Evolutionary conservation across 1,140 invertebrate genomes (phyloP), one percentile per base, ranked within the genome.

Genomic region (Scaptomyza pallida): DNA sequence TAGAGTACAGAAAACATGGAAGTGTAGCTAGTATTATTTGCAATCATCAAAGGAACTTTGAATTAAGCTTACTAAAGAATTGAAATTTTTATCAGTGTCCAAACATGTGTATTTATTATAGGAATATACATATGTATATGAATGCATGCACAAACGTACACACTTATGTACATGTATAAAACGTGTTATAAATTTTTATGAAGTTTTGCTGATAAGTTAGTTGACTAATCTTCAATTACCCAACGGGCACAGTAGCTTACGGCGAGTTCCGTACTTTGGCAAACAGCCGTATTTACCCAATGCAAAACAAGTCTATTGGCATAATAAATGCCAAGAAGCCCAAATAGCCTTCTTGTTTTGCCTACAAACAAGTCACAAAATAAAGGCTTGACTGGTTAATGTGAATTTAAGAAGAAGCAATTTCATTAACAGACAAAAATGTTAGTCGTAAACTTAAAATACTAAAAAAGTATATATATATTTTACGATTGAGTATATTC

Each of bases 161-260:
- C n/a, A n/a, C n/a, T n/a, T n/a, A n/a, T n/a, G n/a, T n/a, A 30
- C 19, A 52, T 13, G 30, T 23, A 21, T 13, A n/a, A 23, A 41
- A 54, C 19, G 51, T 15, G 17, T 40, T 21, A 4, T 40, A 21
- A 21, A 54, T 54, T 13, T 50, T 51, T 17, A 19, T 51, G 19
- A 10, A 51, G 33, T 45, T 13, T 63, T 2, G 15, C 5, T 45
- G 48, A 64, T 64, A 55, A 64, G 26, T 10, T 15, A n/a, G n/a
- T n/a, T n/a, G n/a, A n/a, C 0, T 23, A 23, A 23, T 47, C 19
- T 9, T 47, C 10, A 62, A 33, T 52, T 26, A 52, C 51, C 40
- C 26, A 30, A 30, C 23, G 4, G 23, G 4, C 26, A 30, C 26
- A 30, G 26, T 30, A 30, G 26, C 1, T 30, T 30, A 6, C 26